These are phyloP conservation scores for Lerista edwardsae DNA, from an alignment of 2,797 vertebrate genomes.

Conservation along the genomic window DNA sequence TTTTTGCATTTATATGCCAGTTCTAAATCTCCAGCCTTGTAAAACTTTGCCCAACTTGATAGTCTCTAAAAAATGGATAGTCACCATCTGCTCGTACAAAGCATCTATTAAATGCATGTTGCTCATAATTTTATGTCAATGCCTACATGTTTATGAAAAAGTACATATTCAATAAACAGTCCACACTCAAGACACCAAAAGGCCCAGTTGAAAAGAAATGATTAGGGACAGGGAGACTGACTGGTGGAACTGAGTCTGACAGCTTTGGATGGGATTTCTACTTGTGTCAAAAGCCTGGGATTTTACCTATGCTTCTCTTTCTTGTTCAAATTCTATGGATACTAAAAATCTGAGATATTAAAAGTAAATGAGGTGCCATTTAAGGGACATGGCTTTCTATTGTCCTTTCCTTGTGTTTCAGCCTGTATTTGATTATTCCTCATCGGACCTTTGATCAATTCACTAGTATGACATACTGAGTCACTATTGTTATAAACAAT, in stretches of 20 bases:
- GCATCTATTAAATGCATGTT: neutral
- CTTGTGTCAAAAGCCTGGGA: too few relatives aligned
- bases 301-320: too few relatives aligned
- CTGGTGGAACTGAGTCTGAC: too few relatives aligned
- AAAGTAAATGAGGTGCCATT: neutral
- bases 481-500: neutral
- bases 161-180: neutral
- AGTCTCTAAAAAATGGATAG: neutral
- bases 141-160: neutral
- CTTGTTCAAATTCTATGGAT: neutral
- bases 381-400: neutral
- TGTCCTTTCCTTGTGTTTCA: neutral
- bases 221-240: too few relatives aligned
- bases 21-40: neutral
- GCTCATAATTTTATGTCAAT: neutral
- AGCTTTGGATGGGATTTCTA: too few relatives aligned
- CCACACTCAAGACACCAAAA: neutral
- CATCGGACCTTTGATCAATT: neutral
- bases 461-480: neutral
- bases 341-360: neutral
- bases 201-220: neutral
- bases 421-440: neutral
- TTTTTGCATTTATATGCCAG: neutral
- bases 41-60: neutral
- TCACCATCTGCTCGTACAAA: neutral